Conservation (phyloP, 2,888 invertebrate genomes). For the Heliconius charithonia region DNA sequence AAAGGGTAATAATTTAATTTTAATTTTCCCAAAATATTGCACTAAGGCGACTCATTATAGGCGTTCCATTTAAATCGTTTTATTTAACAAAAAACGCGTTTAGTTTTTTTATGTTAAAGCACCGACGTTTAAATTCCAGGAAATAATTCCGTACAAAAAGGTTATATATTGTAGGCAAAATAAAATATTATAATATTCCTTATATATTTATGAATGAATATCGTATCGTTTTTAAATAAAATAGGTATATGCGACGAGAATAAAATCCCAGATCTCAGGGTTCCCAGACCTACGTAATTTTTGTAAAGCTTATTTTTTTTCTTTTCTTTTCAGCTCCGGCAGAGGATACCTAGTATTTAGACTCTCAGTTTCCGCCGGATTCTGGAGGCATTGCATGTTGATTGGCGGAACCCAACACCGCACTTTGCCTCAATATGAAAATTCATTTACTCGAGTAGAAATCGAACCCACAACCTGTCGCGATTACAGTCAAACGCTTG, state of each 20-base stretch:
- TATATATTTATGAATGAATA: conserved; percentile 11
- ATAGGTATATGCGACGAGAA: neutral
- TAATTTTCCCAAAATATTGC: neutral
- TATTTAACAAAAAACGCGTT: neutral
- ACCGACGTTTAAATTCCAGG: neutral
- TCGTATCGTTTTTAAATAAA: neutral
- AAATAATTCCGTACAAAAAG: neutral
- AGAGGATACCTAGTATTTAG: neutral
- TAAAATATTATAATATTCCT: neutral
- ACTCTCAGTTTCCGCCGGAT: neutral
- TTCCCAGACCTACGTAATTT: too few species aligned
- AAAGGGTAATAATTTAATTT: too few species aligned
- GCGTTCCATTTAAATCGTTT: neutral
- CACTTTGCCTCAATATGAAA: too few species aligned
- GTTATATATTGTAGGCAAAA: neutral
- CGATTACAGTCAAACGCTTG: too few species aligned
- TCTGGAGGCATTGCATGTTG: neutral
- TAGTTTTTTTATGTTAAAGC: neutral
- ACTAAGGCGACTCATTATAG: neutral
- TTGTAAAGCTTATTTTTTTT: too few species aligned
- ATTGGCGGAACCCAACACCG: neutral
- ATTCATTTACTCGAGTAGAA: too few species aligned
- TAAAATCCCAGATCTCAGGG: too few species aligned
- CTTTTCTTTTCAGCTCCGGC: neutral
- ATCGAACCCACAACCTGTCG: too few species aligned